Evolutionary conservation across 2,113 vertebrate genomes (phyloP), one percentile per base, ranked within the genome.

Genomic region (Anarrhichthys ocellatus): DNA sequence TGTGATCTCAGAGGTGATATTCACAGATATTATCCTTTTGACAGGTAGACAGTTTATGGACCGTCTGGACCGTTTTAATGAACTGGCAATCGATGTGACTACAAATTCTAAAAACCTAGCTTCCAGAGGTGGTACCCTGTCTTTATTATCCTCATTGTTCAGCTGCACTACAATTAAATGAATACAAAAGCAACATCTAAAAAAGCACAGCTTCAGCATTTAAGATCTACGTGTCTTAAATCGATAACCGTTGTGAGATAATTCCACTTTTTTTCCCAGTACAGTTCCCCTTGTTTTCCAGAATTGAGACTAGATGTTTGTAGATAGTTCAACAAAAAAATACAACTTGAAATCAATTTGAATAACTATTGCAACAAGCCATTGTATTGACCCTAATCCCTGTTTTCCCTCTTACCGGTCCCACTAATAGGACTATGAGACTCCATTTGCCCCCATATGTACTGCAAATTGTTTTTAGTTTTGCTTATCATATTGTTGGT

Each of bases 1-100:
- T 83, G 54, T 27, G 66, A 50, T 27, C 15, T 72, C 6, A 15
- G 14, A 80, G 46, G 54, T 80, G 34, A 77, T 34, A 7, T 8
- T 27, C 46, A 38, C 20, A 64, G n/a, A 63, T 48, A 69, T 44
- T 72, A 38, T 76, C 6, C 6, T 64, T 75, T 59, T 77, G 58
- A 77, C 72, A 73, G 48, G 9, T 4, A 59, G 24, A 67, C 20
- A 18, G 36, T 24, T 50, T 42, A 46, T 20, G 22, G 52, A 54
- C 48, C 44, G 44, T 46, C 22, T 11, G 5, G 1, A 38, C 17
- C 0, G 0, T 29, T 11, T 68, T 10, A 56, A 56, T 73, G 15
- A 69, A 56, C 10, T 36, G 14, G 6, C 17, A 2, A 6, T 24
- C 1, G 13, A 63, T 40, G 29, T 61, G n/a, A 40, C 34, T 18